phyloP scores from a whole-genome alignment of 2,113 vertebrate genomes.

The Limanda limanda region DNA sequence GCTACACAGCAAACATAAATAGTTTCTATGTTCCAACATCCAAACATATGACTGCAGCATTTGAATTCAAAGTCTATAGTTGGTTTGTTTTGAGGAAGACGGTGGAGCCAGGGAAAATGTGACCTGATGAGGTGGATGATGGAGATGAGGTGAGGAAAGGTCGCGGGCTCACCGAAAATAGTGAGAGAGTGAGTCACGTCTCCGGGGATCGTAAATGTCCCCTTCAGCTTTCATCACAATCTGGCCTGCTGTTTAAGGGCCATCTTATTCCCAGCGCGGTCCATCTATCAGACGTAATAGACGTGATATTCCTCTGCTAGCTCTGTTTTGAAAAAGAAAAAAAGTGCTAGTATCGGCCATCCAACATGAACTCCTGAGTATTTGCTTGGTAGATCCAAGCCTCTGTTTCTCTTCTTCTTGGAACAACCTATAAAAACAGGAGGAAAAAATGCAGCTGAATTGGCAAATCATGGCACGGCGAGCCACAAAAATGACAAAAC shows the following conservation, averaged over 20 bases:
- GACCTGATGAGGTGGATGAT: too few relatives aligned
- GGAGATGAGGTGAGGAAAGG: not conserved
- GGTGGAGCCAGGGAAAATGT: too few relatives aligned
- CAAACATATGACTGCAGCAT: too few relatives aligned
- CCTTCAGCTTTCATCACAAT: not conserved
- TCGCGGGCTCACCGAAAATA: not conserved
- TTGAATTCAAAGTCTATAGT: too few relatives aligned
- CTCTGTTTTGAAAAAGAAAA: too few relatives aligned
- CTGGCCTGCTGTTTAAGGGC: not conserved
- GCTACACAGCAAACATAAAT: not conserved
- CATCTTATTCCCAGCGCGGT: not conserved
- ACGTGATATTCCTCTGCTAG: too few relatives aligned
- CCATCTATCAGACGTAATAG: not conserved
- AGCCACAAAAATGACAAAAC: conserved; percentile 14
- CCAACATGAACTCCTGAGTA: not conserved
- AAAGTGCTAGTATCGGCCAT: not conserved
- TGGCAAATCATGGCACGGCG: not conserved
- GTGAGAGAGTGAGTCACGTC: not conserved
- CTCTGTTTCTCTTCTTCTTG: not conserved
- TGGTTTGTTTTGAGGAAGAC: too few relatives aligned
- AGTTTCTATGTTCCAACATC: too few relatives aligned
- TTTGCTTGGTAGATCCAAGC: not conserved
- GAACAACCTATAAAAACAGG: not conserved
- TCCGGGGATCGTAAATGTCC: not conserved
- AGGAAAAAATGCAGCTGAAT: not conserved